These are phyloP conservation scores for Drosophila cracens DNA, from an alignment of 2,888 invertebrate species.

Conservation along the genomic window DNA sequence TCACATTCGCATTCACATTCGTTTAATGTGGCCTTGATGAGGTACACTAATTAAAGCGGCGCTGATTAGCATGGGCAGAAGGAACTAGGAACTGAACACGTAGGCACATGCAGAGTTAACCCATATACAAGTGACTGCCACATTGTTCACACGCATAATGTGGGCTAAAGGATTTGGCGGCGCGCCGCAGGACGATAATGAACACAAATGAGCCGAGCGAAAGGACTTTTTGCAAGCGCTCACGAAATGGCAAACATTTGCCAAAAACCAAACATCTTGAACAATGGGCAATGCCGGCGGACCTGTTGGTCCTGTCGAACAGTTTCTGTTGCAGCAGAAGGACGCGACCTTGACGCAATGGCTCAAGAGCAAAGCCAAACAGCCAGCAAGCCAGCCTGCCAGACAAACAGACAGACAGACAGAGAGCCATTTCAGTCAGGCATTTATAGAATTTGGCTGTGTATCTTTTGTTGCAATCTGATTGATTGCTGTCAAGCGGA, in stretches of 20 bases:
- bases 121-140: constrained; percentile 73
- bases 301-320: constrained; percentile 66
- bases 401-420: constrained; percentile 17
- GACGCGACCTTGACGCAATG: constrained; percentile 73
- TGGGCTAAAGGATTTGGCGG: constrained; percentile 77
- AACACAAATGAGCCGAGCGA: constrained; percentile 71
- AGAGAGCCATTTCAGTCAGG: constrained; percentile 24
- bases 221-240: constrained; percentile 68
- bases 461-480: constrained; percentile 78
- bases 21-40: constrained; percentile 77
- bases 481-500: constrained; percentile 76
- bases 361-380: constrained; percentile 51
- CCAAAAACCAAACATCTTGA: constrained; percentile 60
- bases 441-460: constrained; percentile 68
- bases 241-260: constrained; percentile 72
- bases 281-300: constrained; percentile 59
- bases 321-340: constrained; percentile 45
- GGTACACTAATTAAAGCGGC: constrained; percentile 72
- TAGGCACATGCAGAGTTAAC: constrained; percentile 56
- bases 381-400: constrained; percentile 13
- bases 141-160: constrained; percentile 83
- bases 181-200: constrained; percentile 80
- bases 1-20: constrained; percentile 27
- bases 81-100: constrained; percentile 32
- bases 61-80: constrained; percentile 66